phyloP scores from a whole-genome alignment of 1,140 invertebrate genomes.

The Drosophila grimshawi region DNA sequence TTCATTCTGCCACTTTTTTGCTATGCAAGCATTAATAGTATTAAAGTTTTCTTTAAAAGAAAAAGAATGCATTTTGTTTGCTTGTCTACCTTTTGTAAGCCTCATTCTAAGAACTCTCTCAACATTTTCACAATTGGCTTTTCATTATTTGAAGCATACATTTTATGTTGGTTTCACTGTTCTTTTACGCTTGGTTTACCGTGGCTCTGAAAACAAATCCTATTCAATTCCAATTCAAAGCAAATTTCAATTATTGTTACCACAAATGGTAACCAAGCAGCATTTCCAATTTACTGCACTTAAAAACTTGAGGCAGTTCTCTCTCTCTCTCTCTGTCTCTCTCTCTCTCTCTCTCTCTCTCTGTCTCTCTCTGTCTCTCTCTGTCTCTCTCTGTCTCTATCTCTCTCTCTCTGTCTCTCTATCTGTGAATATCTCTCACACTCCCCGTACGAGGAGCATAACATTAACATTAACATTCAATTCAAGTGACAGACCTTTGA shows the following conservation, averaged over 20 bases:
- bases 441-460: background rate
- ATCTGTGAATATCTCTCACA: too few species aligned
- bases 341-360: background rate
- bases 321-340: background rate
- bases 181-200: constrained; percentile 7
- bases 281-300: constrained; percentile 19
- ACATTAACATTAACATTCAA: constrained; percentile 33
- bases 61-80: too few species aligned
- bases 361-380: too few species aligned
- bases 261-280: constrained; percentile 5
- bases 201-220: constrained; percentile 23
- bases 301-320: background rate
- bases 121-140: background rate
- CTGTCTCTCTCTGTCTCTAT: background rate
- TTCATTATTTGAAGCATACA: background rate
- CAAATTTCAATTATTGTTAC: constrained; percentile 39
- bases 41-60: too few species aligned
- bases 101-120: background rate
- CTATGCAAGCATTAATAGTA: background rate
- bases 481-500: constrained; percentile 50
- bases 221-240: constrained; percentile 34
- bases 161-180: background rate
- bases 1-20: background rate
- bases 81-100: too few species aligned
- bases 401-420: too few species aligned